Conservation (phyloP, 2,888 invertebrate species). For the Tineola bisselliella region DNA sequence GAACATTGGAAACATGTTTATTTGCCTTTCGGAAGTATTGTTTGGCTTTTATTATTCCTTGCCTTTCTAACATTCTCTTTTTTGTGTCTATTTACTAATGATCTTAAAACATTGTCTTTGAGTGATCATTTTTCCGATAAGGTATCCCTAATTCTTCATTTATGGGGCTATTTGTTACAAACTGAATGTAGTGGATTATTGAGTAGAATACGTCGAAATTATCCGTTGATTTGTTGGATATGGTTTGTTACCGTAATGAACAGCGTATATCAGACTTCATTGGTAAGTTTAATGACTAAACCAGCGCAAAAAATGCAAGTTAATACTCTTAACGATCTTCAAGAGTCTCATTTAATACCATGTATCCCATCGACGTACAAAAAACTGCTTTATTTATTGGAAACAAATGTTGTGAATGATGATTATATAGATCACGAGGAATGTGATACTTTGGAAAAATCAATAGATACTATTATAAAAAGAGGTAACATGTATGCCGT, state of each 20-base stretch:
- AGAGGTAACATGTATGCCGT: slow-evolving; percentile 14
- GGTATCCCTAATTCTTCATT: not conserved
- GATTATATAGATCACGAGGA: not conserved
- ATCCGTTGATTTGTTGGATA: slow-evolving; percentile 15
- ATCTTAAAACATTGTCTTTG: not conserved
- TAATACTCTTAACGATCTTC: slow-evolving; percentile 6
- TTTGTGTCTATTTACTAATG: not conserved
- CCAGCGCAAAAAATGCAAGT: slow-evolving; percentile 11
- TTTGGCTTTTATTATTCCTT: slow-evolving; percentile 14
- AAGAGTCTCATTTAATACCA: slow-evolving; percentile 14
- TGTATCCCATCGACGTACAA: slow-evolving; percentile 12
- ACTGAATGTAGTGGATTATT: not conserved
- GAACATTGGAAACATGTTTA: slow-evolving; percentile 18
- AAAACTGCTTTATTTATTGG: not conserved
- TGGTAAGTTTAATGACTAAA: slow-evolving; percentile 16
- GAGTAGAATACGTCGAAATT: not conserved
- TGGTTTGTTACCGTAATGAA: slow-evolving; percentile 17
- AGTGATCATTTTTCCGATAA: not conserved
- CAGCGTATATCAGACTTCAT: slow-evolving; percentile 15
- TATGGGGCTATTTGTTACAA: slow-evolving; percentile 1
- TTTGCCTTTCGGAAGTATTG: slow-evolving; percentile 12
- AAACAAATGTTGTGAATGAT: slow-evolving; percentile 10
- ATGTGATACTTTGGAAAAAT: slow-evolving; percentile 14
- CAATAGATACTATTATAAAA: slow-evolving; percentile 12
- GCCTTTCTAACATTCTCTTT: not conserved